Evolutionary conservation across 2,888 invertebrate genomes (phyloP), one percentile per base, ranked within the genome.

Genomic region (Drosophila nr. perissopoda): DNA sequence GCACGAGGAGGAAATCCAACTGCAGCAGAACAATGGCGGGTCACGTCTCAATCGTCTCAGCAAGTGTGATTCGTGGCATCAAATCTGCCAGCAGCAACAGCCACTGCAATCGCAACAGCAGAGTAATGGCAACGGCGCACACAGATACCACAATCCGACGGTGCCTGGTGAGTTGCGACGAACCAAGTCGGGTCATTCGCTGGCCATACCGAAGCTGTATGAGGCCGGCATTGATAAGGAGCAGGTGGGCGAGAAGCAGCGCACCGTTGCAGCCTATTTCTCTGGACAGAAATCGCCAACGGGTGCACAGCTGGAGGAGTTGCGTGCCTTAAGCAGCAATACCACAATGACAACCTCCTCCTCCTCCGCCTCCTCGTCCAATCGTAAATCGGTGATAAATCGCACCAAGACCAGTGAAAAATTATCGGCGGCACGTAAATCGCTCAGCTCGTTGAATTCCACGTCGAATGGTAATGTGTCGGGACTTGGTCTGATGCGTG

Each of bases 1-100:
- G 29, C 57, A 57, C 16, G 40, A 57, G 42, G 67, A 75, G 31
- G 90, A 86, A 69, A 80, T 69, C 18, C 27, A 66, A 18, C 62
- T 72, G 25, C 75, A 73, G 52, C 69, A 72, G 31, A 63, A 54
- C 53, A 64, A 21, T 62, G 80, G 59, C n/a, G 82, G 75, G 4
- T 79, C 87, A 13, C 73, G 91, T 4, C 59, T 91, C 6, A 83
- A 91, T 60, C 91, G 92, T 13, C 89, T 95, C 13, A 95, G 94
- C 83, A 96, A 96, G 91, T 96, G 96, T 11, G 97, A 97, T 91
- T 96, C 97, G 5, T 97, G 97, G 97, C 96, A 96, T 90, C 96
- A 96, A 88, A 94, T 97, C 94, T 71, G 87, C 33, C 92, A 94
- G 73, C 93, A 93, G 48, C 90, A 92, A 6, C 79, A 72, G 42